Conservation (phyloP, 2,113 vertebrate genomes). For the Psittacara wagleri region DNA sequence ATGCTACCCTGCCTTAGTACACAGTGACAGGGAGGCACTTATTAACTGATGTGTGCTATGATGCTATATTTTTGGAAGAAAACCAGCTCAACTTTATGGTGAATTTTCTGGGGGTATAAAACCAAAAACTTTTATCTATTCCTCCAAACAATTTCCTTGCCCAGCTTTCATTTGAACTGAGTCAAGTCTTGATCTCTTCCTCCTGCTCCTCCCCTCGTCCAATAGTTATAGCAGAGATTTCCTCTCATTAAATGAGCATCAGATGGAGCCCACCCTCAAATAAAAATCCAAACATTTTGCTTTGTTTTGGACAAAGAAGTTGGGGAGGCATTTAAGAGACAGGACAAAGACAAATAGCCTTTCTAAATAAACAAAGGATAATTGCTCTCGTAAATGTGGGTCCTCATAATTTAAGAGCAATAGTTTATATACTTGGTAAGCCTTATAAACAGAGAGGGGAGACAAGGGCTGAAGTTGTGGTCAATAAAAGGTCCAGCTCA, state of each 20-base stretch:
- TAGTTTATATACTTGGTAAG: constrained; percentile 68
- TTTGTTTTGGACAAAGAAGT: constrained; percentile 66
- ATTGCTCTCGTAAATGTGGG: constrained; percentile 71
- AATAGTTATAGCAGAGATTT: constrained; percentile 18
- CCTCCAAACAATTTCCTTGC: background rate
- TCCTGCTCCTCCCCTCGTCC: background rate
- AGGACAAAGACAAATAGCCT: constrained; percentile 69
- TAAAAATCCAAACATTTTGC: constrained; percentile 67
- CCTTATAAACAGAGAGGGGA: constrained; percentile 69
- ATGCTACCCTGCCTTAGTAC: background rate
- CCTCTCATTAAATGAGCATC: constrained; percentile 40
- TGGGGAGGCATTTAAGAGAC: constrained; percentile 54
- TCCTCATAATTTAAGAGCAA: constrained; percentile 70
- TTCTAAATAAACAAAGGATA: constrained; percentile 75
- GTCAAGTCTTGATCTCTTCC: background rate
- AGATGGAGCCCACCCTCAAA: constrained; percentile 53
- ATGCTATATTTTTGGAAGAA: background rate
- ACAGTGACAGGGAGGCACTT: background rate
- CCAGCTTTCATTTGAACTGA: background rate
- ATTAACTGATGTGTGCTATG: background rate
- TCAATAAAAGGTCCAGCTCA: constrained; percentile 68
- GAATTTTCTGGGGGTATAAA: background rate
- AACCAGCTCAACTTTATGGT: background rate
- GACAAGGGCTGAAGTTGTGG: constrained; percentile 46
- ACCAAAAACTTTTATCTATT: background rate